Conservation (phyloP, 1,140 invertebrate species). For the Ladona fulva region DNA sequence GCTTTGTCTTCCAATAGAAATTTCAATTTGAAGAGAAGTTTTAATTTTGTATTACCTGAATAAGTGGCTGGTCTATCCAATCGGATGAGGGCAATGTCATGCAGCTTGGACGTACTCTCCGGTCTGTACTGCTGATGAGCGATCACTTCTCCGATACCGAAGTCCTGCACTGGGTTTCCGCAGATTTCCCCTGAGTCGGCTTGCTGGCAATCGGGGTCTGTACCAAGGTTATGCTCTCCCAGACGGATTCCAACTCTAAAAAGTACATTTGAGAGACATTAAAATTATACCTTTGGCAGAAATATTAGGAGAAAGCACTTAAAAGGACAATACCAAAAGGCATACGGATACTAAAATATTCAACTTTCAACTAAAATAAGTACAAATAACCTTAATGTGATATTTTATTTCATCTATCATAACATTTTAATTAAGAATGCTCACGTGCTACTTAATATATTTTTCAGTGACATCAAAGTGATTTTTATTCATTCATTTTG, state of each 20-base stretch:
- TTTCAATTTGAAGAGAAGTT: no score
- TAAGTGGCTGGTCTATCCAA: slow-evolving; percentile 17
- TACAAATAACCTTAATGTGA: neutral
- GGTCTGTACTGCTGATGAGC: slow-evolving; percentile 16
- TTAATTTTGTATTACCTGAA: no score
- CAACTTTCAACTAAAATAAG: neutral
- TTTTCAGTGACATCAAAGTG: no score
- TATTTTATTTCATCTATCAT: no score
- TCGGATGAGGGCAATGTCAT: slow-evolving; percentile 27
- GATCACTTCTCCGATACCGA: slow-evolving; percentile 15
- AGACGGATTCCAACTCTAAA: slow-evolving; percentile 38
- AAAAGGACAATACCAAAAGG: neutral
- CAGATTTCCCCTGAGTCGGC: slow-evolving; percentile 23
- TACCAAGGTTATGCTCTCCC: slow-evolving; percentile 50
- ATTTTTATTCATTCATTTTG: no score
- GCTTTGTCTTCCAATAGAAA: no score
- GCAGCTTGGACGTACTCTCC: slow-evolving; percentile 13
- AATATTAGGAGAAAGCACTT: neutral
- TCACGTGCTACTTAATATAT: no score
- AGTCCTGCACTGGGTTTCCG: slow-evolving; percentile 21
- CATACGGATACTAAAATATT: neutral
- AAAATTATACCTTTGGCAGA: neutral
- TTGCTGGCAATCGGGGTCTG: slow-evolving; percentile 48
- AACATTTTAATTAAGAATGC: no score
- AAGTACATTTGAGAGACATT: neutral